These are phyloP conservation scores for Prionace glauca DNA, from an alignment of 2,797 vertebrate species.

Conservation along the genomic window DNA sequence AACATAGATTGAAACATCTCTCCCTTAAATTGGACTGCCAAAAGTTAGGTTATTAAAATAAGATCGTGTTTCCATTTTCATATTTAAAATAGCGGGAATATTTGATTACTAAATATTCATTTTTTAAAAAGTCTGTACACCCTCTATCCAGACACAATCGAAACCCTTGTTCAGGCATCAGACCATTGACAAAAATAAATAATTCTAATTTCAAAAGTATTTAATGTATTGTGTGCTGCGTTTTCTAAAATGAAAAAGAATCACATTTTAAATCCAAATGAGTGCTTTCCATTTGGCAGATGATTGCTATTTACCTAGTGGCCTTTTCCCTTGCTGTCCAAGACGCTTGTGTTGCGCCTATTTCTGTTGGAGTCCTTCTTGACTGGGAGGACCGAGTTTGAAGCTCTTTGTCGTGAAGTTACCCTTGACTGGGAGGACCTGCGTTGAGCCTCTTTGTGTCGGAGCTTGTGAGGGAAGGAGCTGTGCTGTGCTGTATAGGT, in stretches of 20 bases:
- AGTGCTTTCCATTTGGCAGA: neutral
- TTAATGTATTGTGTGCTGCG: too few relatives aligned
- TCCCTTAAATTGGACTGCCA: neutral
- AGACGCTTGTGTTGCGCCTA: neutral
- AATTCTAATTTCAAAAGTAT: neutral
- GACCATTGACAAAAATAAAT: neutral
- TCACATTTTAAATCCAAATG: neutral
- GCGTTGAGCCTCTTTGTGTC: slow-evolving; percentile 35
- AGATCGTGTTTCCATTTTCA: neutral
- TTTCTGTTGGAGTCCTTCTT: neutral
- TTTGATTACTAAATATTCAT: neutral
- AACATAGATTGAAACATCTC: neutral
- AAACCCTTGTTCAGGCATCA: neutral
- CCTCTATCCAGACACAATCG: neutral
- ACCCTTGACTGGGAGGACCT: slow-evolving; percentile 29
- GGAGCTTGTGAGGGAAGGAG: slow-evolving; percentile 28
- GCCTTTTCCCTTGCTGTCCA: neutral
- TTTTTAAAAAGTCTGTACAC: too few relatives aligned
- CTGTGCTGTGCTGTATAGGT: slow-evolving; percentile 11
- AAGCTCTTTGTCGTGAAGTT: neutral
- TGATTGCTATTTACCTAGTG: neutral
- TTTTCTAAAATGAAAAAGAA: neutral
- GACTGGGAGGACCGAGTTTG: slow-evolving; percentile 27
- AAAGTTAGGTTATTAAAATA: neutral
- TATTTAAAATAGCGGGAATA: neutral